A percentile compares a stretch with the other conserved stretches of the same genome.
Conservation (phyloP, 2,797 vertebrate genomes). For the Rhinichthys osculus region DNA sequence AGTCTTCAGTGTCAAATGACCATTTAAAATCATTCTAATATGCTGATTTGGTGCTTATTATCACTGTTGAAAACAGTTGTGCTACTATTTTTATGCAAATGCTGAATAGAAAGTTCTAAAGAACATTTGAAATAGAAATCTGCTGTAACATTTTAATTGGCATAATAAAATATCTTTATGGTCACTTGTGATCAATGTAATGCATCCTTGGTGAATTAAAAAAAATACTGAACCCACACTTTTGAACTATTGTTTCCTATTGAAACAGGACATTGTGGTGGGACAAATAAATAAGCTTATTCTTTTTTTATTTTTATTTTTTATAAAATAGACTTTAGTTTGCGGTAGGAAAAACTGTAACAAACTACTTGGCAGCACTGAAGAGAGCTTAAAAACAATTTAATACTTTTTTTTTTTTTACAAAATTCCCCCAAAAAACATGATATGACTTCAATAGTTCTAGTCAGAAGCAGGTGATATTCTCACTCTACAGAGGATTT, state of each 20-base stretch:
- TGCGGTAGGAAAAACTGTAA: background rate
- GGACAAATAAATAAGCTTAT: background rate
- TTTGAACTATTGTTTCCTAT: background rate
- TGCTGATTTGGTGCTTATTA: no score
- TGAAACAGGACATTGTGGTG: background rate
- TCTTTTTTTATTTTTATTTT: background rate
- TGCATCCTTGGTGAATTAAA: background rate
- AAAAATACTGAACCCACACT: background rate
- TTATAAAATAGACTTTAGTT: background rate
- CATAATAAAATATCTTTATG: no score
- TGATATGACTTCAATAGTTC: background rate
- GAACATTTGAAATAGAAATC: background rate
- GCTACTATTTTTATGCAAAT: background rate
- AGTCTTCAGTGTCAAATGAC: background rate
- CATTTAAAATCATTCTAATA: background rate
- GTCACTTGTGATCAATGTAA: background rate
- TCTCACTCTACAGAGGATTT: background rate
- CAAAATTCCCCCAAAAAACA: background rate
- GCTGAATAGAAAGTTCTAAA: background rate
- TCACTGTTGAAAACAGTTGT: background rate
- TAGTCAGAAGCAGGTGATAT: background rate
- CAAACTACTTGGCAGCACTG: background rate
- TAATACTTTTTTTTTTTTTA: no score
- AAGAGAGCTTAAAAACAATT: background rate
- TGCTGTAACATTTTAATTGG: no score